phyloP scores from a whole-genome alignment of 2,113 vertebrate species.

The Neoarius graeffei region DNA sequence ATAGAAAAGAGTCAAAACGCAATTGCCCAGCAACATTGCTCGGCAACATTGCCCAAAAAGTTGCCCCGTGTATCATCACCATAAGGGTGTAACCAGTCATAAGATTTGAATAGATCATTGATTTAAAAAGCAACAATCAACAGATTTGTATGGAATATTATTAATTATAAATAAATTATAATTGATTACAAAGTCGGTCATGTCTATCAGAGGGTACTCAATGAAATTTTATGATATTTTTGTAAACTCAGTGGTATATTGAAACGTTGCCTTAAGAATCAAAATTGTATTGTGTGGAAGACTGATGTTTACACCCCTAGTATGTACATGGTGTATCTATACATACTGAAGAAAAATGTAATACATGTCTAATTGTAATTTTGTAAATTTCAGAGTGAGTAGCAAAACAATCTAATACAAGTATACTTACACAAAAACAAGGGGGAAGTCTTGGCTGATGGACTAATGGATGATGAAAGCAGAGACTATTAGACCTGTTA shows the following conservation, averaged over 20 bases:
- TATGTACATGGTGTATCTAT: neutral
- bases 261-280: neutral
- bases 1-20: too few species aligned
- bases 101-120: neutral
- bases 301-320: neutral
- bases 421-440: constrained; percentile 44
- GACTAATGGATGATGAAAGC: constrained; percentile 15
- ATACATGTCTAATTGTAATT: neutral
- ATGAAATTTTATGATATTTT: neutral
- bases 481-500: constrained; percentile 42
- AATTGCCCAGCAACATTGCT: too few species aligned
- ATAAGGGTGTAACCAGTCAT: neutral
- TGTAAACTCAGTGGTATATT: neutral
- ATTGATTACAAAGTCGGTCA: neutral
- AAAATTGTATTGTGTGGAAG: neutral
- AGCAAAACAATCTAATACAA: neutral
- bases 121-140: neutral
- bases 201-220: neutral
- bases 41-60: too few species aligned
- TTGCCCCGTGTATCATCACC: too few species aligned
- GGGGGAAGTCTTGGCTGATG: neutral
- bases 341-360: neutral
- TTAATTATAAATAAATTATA: neutral
- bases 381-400: neutral
- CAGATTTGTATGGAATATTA: neutral